These are phyloP conservation scores for Heliconius congener DNA, from an alignment of 1,140 invertebrate genomes.

Conservation along the genomic window DNA sequence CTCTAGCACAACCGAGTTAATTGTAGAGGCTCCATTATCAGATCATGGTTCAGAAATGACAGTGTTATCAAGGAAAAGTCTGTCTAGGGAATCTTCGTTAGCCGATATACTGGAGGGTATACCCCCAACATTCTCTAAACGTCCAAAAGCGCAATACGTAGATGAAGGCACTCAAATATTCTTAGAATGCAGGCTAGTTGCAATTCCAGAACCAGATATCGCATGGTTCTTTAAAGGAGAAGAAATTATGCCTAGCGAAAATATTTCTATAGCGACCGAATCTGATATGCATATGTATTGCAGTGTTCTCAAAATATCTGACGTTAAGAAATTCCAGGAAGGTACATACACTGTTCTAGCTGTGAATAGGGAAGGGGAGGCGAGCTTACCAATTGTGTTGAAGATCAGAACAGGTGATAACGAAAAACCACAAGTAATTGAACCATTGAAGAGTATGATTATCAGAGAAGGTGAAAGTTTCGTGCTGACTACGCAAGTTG, in stretches of 20 bases:
- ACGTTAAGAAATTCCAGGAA: slow-evolving; percentile 90
- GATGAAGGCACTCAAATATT: slow-evolving; percentile 90
- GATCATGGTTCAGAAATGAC: slow-evolving; percentile 94
- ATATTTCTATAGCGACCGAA: slow-evolving; percentile 87
- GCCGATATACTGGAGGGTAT: slow-evolving; percentile 95
- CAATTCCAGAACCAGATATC: slow-evolving; percentile 94
- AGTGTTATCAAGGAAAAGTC: slow-evolving; percentile 88
- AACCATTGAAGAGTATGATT: slow-evolving; percentile 87
- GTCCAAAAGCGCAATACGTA: slow-evolving; percentile 91
- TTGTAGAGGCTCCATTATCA: slow-evolving; percentile 92
- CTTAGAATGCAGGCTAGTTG: slow-evolving; percentile 92
- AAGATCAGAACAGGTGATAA: slow-evolving; percentile 90
- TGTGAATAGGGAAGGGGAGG: slow-evolving; percentile 94
- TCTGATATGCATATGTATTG: slow-evolving; percentile 96
- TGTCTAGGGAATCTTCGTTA: slow-evolving; percentile 93
- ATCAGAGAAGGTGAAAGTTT: slow-evolving; percentile 90
- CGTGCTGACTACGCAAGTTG: slow-evolving; percentile 88
- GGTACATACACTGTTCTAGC: slow-evolving; percentile 94
- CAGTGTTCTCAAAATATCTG: slow-evolving; percentile 89
- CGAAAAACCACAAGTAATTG: slow-evolving; percentile 90
- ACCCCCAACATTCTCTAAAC: slow-evolving; percentile 94
- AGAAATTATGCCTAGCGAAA: slow-evolving; percentile 85
- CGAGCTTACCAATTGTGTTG: slow-evolving; percentile 89
- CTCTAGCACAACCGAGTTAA: slow-evolving; percentile 93
- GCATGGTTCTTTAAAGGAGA: slow-evolving; percentile 90